These are phyloP conservation scores for Chiridota heheva DNA, from an alignment of 35 echinoderm and acorn worm species.

Conservation along the genomic window DNA sequence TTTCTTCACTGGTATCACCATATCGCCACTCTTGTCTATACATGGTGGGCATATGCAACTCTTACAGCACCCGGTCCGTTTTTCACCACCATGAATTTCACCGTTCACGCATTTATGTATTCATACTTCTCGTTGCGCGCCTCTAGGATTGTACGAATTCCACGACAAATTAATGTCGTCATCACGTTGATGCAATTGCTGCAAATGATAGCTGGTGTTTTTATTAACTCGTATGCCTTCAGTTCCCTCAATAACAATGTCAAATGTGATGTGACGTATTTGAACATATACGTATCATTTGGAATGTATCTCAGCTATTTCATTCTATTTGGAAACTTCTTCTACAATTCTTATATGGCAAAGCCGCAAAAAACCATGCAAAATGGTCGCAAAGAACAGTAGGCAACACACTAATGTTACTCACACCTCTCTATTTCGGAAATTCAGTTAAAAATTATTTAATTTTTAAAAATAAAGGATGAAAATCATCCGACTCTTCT, in stretches of 20 bases:
- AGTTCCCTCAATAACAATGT: not conserved
- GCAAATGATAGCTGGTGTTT: constrained; percentile 53
- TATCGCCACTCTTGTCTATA: constrained; percentile 35
- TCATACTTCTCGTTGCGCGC: constrained; percentile 69
- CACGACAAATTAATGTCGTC: constrained; percentile 32
- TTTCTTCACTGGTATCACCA: constrained; percentile 90
- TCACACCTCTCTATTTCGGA: too few species aligned
- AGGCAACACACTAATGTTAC: too few species aligned
- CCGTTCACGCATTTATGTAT: constrained; percentile 69
- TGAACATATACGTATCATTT: constrained; percentile 39
- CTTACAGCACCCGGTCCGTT: constrained; percentile 14
- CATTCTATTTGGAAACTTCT: constrained; percentile 57
- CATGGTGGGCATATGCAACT: constrained; percentile 21
- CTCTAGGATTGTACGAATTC: constrained; percentile 31
- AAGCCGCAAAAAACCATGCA: too few species aligned
- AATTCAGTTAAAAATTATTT: too few species aligned
- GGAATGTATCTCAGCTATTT: constrained; percentile 65
- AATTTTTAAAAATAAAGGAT: too few species aligned
- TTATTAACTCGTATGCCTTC: constrained; percentile 29
- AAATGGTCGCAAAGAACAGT: too few species aligned
- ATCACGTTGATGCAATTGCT: constrained; percentile 61
- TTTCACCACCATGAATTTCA: constrained; percentile 56
- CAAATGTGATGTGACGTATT: constrained; percentile 24
- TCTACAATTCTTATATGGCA: constrained; percentile 32
- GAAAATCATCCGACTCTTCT: too few species aligned